Evolutionary conservation across 2,113 vertebrate genomes (phyloP), one percentile per base, ranked within the genome.

Genomic region (Cnemophilus loriae): DNA sequence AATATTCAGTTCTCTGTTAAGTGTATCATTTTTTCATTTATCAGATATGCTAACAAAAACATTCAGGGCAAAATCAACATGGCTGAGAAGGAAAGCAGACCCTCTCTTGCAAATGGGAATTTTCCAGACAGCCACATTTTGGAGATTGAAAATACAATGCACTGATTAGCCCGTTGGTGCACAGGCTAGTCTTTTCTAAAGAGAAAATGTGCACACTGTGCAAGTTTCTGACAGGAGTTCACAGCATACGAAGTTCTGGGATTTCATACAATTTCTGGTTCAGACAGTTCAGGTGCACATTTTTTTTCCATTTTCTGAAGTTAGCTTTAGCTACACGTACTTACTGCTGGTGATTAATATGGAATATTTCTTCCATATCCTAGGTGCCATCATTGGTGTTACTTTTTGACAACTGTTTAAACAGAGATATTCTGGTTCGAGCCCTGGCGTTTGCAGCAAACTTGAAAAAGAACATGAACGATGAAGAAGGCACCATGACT

Each of bases 371-470:
- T 83, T 93, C 19, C 47, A 64, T 64, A 16, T 47, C 69, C 30
- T 77, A 97, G 97, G 39, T 92, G 59, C 97, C 98, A 16, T 98
- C 99, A 16, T 79, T 99, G 64, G 86, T 99, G 74, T 97, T 98
- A 74, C 96, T 99, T 81, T 98, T 98, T 96, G 99, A 99, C 16
- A 64, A 81, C 78, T 84, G 90, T 17, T 97, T 97, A 30, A 97
- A 98, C 81, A 97, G 97, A 60, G 97, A 99, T 1, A 97, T 99
- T 96, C 98, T 99, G 57, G 96, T 99, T 81, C 98, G 99, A 86
- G 98, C 98, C 47, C 97, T 99, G 79, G 97, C 46, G 0, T 98
- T 99, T 61, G 97, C 98, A 71, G 98, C 98, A 64, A 99, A 99
- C 96, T 90, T 99, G 93, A 98, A 98, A 86, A 98, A 96, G 93